Conservation (phyloP, 1,140 invertebrate genomes). For the Nymphalis io region DNA sequence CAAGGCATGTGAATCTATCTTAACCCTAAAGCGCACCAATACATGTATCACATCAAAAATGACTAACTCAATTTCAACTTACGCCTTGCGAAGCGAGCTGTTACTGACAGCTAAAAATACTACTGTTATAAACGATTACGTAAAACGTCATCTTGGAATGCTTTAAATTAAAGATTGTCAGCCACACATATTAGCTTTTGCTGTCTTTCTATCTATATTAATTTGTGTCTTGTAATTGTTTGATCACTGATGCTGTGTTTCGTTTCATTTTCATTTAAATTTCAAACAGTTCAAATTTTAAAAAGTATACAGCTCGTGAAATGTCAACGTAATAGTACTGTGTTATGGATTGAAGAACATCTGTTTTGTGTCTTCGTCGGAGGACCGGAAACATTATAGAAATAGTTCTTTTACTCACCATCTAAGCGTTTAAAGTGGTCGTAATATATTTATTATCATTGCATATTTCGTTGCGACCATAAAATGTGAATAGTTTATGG, state of each 20-base stretch:
- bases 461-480: neutral
- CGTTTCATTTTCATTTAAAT: no score
- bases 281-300: neutral
- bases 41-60: no score
- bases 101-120: no score
- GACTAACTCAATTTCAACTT: no score
- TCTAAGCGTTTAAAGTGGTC: neutral
- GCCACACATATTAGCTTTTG: neutral
- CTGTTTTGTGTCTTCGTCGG: neutral
- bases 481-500: neutral
- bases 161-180: neutral
- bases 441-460: neutral
- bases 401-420: conserved; percentile 8
- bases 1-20: no score
- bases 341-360: neutral
- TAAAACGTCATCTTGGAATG: conserved; percentile 1
- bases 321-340: neutral
- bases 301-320: neutral
- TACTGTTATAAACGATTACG: neutral
- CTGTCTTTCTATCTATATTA: no score
- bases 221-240: no score
- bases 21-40: no score
- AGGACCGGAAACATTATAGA: conserved; percentile 2
- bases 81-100: no score
- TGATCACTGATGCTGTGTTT: no score